Conservation (phyloP, 2,888 invertebrate species). For the Amiota mariae region DNA sequence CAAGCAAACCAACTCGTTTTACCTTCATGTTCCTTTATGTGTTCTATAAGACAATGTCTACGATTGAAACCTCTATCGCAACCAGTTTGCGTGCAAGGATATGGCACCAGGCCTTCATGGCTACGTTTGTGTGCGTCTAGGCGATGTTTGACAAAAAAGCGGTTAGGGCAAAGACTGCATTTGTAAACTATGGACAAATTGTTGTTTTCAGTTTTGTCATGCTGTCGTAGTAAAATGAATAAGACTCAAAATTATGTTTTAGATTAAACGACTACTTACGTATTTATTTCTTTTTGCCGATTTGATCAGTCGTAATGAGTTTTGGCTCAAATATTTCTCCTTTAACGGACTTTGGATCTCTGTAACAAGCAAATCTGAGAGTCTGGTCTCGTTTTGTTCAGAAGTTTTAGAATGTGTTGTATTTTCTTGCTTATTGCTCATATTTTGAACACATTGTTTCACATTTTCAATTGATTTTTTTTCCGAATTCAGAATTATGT, state of each 20-base stretch:
- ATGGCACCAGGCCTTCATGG: conserved; percentile 60
- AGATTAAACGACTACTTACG: neutral
- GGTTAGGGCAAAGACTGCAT: conserved; percentile 55
- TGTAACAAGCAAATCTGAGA: neutral
- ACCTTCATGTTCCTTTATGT: conserved; percentile 57
- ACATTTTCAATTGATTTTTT: neutral
- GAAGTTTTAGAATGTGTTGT: neutral
- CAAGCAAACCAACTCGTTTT: conserved; percentile 48
- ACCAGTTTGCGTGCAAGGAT: conserved; percentile 55
- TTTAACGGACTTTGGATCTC: neutral
- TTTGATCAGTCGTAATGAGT: neutral
- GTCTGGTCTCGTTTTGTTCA: neutral
- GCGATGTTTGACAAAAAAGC: conserved; percentile 52
- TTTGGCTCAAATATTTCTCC: neutral
- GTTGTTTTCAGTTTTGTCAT: neutral
- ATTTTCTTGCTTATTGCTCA: neutral
- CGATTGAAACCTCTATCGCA: conserved; percentile 60
- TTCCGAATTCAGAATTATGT: neutral
- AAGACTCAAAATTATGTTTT: neutral
- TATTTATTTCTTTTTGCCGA: neutral
- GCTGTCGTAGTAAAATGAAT: too few species aligned
- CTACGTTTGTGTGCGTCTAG: conserved; percentile 57
- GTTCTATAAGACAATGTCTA: conserved; percentile 50
- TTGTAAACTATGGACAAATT: conserved; percentile 35
- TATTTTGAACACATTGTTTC: neutral